These are phyloP conservation scores for Notocelia uddmanniana DNA, from an alignment of 2,888 invertebrate species.

Conservation along the genomic window DNA sequence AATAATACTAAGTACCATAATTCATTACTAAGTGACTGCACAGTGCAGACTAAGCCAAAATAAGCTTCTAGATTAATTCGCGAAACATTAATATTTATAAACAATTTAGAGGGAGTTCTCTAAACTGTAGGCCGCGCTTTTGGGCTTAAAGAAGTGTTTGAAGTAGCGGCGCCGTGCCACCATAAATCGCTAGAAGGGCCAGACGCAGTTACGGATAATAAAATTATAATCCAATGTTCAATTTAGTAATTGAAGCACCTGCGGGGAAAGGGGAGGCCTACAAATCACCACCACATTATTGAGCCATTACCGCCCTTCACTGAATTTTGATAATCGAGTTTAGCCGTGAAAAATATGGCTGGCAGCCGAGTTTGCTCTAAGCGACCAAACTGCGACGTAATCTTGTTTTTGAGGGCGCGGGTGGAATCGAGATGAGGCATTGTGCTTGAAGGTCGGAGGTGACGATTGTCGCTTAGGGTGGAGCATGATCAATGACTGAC, in stretches of 20 bases:
- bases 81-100: slow-evolving; percentile 38
- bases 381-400: slow-evolving; percentile 61
- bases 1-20: not conserved
- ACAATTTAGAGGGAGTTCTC: slow-evolving; percentile 29
- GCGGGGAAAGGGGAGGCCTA: slow-evolving; percentile 48
- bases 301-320: slow-evolving; percentile 59
- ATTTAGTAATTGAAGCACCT: slow-evolving; percentile 44
- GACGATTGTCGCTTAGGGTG: slow-evolving; percentile 7
- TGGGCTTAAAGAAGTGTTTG: slow-evolving; percentile 15
- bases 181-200: slow-evolving; percentile 34
- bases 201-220: slow-evolving; percentile 40
- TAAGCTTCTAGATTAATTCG: slow-evolving; percentile 21
- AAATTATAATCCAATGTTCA: slow-evolving; percentile 43
- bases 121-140: slow-evolving; percentile 1
- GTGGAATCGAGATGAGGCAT: slow-evolving; percentile 33
- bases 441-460: slow-evolving; percentile 19
- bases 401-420: slow-evolving; percentile 58
- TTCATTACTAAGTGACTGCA: too few relatives aligned
- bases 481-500: slow-evolving; percentile 5
- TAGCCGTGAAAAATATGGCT: slow-evolving; percentile 59
- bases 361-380: slow-evolving; percentile 46
- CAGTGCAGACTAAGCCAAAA: slow-evolving; percentile 5
- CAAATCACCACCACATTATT: slow-evolving; percentile 60
- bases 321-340: slow-evolving; percentile 68
- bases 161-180: slow-evolving; percentile 14